Base-by-base conservation (phyloP, 1,140 invertebrate genomes). In the Bradysia coprophila region DNA sequence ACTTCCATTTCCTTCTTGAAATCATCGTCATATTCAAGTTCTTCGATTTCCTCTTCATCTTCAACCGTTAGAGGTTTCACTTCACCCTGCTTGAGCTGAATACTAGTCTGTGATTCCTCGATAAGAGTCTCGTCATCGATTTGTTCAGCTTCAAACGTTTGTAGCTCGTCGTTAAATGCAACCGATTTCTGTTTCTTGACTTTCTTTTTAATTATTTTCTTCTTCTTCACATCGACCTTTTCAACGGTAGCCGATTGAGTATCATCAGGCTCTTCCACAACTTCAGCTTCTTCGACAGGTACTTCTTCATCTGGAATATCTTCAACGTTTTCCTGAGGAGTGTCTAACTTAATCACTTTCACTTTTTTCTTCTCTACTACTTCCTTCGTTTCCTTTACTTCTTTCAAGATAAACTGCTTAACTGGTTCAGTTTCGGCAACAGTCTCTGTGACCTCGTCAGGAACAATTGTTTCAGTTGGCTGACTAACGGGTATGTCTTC, bases 1-100 rank as follows among this genome's bases (percentile, higher is more conserved):
- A 70, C 61, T 44, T 67, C 63, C 13, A 68, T 57, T 43, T 67
- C 62, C 44, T 67, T 62, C 41, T 61, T 53, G 33, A 62, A 67
- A n/a, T 56, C 50, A 40, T 61, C 53, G 37, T 63, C 57, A 21
- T 53, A 44, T 46, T 54, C 43, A 33, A 49, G 44, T 44, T 50
- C 47, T 44, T 51, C 40, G 31, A 46, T 43, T 41, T 50, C 51
- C 49, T 52, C 41, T 44, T 41, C 38, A 40, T 31, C 1, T 51
- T 37, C 28, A 32, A 56, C 56, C 10, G 20, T 20, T 41, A 56
- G 49, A 3, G 48, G 55, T 36, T 51, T 43, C 21, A 42, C 24
- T 44, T 51, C 48, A 43, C 48, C 31, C 19, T 43, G 43, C 32
- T 42, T 54, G 10, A 54, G 50, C 42, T 53, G 56, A 6, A 53